Evolutionary conservation across 2,888 invertebrate species (phyloP), one percentile per base, ranked within the genome.

Genomic region (Caradrina clavipalpis): DNA sequence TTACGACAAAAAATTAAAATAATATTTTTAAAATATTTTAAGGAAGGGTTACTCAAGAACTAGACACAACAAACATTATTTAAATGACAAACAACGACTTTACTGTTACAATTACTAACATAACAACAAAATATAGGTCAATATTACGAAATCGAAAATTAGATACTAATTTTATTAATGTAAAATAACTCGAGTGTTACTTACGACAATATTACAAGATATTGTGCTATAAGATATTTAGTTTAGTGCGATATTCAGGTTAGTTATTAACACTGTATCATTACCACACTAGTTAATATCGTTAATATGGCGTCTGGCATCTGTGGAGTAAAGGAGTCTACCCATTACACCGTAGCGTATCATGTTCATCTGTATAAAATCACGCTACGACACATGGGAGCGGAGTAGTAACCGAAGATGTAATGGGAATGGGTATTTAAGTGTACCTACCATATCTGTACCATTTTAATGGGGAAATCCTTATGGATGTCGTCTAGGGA

Each of bases 251-350:
- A 4, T 76, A 79, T n/a, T n/a, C n/a, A n/a, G n/a, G n/a, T n/a
- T n/a, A n/a, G n/a, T n/a, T n/a, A n/a, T n/a, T 76, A 76, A 54
- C 68, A 62, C 15, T 67, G 59, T 64, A 75, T 73, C 61, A 67
- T 70, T 39, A 39, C 19, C 19, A 10, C 47, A 55, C 47, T 55
- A 56, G 56, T 81, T 69, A 56, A 72, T 31, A 67, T 55, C 54
- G 56, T 81, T 69, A 60, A 78, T 31, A 67, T 64, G 61, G 72
- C 51, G 42, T 73, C 50, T 61, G 54, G 56, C 22, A 49, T 61
- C 26, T 0, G 21, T 8, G 19, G 19, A 6, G 42, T 17, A 39
- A 11, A 39, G 39, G 39, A 39, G 39, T 11, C 11, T 39, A 11
- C 39, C 31, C 11, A 39, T 11, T 39, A 39, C 39, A 39, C 2